phyloP scores from a whole-genome alignment of 2,888 invertebrate genomes.

The Thalpophila matura region DNA sequence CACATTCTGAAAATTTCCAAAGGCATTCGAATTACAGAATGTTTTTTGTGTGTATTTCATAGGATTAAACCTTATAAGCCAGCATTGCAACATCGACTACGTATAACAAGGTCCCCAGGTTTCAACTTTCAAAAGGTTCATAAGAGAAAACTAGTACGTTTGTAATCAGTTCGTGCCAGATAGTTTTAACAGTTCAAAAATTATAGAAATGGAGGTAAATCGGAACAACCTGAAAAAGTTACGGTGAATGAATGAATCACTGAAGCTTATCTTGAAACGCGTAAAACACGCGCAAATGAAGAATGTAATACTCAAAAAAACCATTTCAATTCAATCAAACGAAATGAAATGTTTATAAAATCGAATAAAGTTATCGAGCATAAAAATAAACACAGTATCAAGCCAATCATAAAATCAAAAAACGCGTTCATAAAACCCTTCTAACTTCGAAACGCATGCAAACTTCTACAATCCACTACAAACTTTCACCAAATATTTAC shows the following conservation, averaged over 20 bases:
- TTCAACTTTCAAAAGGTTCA: constrained; percentile 29
- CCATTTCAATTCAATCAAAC: neutral
- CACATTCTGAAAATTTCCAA: constrained; percentile 71
- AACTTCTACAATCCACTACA: constrained; percentile 27
- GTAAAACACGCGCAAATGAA: neutral
- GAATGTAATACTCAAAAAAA: neutral
- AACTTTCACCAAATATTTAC: constrained; percentile 45
- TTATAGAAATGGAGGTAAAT: constrained; percentile 13
- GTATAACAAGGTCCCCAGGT: constrained; percentile 24
- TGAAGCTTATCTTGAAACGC: neutral
- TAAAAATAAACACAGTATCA: too few species aligned
- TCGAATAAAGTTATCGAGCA: too few species aligned
- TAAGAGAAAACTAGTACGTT: constrained; percentile 33
- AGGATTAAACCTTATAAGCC: constrained; percentile 44
- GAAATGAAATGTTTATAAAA: neutral
- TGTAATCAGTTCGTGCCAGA: constrained; percentile 17
- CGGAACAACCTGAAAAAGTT: neutral
- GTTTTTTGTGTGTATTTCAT: constrained; percentile 46
- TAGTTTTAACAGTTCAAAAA: constrained; percentile 8
- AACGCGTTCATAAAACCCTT: constrained; percentile 3
- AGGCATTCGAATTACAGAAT: constrained; percentile 48
- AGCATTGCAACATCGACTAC: constrained; percentile 19
- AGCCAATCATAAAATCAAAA: neutral
- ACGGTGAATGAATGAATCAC: constrained; percentile 1
- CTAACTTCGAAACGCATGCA: constrained; percentile 24